Base-by-base conservation (phyloP, 2,888 invertebrate species). In the Phrixothrix hirtus region DNA sequence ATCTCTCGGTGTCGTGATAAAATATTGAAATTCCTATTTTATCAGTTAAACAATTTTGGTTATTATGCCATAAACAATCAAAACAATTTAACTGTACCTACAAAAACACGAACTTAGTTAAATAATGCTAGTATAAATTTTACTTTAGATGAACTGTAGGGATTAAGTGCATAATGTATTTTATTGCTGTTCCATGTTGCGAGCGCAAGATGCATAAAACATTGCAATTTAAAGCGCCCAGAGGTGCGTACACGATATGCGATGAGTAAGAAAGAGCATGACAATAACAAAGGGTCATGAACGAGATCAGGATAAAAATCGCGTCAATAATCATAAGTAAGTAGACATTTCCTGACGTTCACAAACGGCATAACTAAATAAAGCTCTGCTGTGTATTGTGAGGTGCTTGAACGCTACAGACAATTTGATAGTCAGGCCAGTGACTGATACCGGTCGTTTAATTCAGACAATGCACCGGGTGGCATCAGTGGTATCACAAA, bases 261-360 rank as follows among this genome's bases (percentile, higher is more conserved):
- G 39, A 35, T 35, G 45, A 42, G 51, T 41, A 30, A 34, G 21
- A 30, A 49, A 44, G 39, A 29, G 32, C 30, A 37, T 39, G 21
- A 47, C 31, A 46, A 50, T 43, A 39, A 42, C 46, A 50, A 56
- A 48, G 42, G 57, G 57, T 55, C 57, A 51, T 51, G 53, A 39
- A 57, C 55, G 49, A 51, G 47, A 51, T 57, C 48, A 27, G 34
- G 42, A 42, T 58, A 60, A 56, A 59, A 54, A 45, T 30, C 45
- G 37, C 44, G 57, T 49, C 57, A 59, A 59, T 59, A 58, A 60
- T 62, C 60, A 62, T 54, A 55, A 58, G 59, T 59, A 59, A 37
- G 54, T 59, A 62, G 60, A 60, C 62, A 49, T 62, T 62, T 62
- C 62, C 62, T 59, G 59, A 58, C 58, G 58, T 62, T 62, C 59